Evolutionary conservation across 2,888 invertebrate species (phyloP), one percentile per base, ranked within the genome.

Genomic region (Tiliacea citrago): DNA sequence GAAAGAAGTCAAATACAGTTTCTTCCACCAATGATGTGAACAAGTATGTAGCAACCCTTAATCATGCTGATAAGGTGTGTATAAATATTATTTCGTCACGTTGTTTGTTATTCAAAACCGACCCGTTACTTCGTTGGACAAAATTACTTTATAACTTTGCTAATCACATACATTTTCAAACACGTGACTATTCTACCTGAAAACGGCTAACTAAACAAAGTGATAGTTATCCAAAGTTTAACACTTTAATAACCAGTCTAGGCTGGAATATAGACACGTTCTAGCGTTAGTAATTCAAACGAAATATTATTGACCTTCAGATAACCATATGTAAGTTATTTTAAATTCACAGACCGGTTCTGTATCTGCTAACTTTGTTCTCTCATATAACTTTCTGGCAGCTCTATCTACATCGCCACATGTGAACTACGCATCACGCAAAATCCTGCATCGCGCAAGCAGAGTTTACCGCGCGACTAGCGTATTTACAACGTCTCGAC

Each of bases 271-370:
- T 39, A 61, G 60, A 18, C 55, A 66, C 76, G 16, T 53, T 49
- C 13, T 9, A 39, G 21, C 45, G 35, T 39, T 55, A 67, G 21
- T 58, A 13, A 61, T 80, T 73, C 39, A 45, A 55, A 35, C 18
- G 29, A 42, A 61, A 74, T 78, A 67, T 55, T 75, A n/a, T 62
- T 47, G 49, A 67, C 42, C 16, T 62, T 57, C 16, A 29, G 47
- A 18, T 61, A 77, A 24, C 60, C 18, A 10, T 65, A 42, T 75
- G 66, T 42, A 75, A 75, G 62, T 57, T 78, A 78, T 78, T 81
- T 66, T 62, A 45, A 62, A 75, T 45, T 51, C 45, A n/a, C 39
- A 29, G n/a, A 57, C 35, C 45, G 24, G 62, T 47, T 81, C 63
- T 81, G 42, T 74, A 39, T 42, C 49, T 62, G 29, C 60, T 61